Evolutionary conservation across 2,113 vertebrate species (phyloP).

Genomic region (Platanista minor): DNA sequence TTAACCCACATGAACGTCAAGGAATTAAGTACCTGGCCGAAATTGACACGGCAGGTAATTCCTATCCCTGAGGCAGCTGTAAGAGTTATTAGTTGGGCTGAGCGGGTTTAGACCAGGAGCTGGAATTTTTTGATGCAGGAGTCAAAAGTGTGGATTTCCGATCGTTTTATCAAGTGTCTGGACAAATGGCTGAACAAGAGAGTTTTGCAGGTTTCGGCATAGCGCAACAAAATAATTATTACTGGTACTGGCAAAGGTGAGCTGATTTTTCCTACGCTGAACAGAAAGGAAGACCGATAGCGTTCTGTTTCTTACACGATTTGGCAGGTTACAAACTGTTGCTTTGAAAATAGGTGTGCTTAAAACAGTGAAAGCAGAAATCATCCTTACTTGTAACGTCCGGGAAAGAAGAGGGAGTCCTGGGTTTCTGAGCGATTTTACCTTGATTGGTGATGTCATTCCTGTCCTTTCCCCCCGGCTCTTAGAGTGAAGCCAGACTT

Average conservation of each 20-base stretch:
- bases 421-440: not conserved
- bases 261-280: slow-evolving; percentile 16
- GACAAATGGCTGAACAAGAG: slow-evolving; percentile 7
- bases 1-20: not conserved
- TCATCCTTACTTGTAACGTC: not conserved
- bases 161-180: not conserved
- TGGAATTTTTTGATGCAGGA: not conserved
- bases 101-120: not conserved
- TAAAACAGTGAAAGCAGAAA: not conserved
- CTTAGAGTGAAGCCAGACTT: slow-evolving; percentile 86
- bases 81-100: not conserved
- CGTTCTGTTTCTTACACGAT: not conserved
- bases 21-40: not conserved
- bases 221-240: slow-evolving; percentile 4
- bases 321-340: not conserved
- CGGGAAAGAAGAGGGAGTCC: not conserved
- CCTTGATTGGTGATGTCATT: not conserved
- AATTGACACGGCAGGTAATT: not conserved
- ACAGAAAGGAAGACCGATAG: not conserved
- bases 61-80: not conserved
- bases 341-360: not conserved
- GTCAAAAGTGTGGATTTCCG: not conserved
- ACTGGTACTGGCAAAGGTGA: slow-evolving; percentile 51
- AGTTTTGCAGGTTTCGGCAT: not conserved
- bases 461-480: not conserved